Conservation (phyloP, 2,888 invertebrate genomes). For the Brenthis ino region DNA sequence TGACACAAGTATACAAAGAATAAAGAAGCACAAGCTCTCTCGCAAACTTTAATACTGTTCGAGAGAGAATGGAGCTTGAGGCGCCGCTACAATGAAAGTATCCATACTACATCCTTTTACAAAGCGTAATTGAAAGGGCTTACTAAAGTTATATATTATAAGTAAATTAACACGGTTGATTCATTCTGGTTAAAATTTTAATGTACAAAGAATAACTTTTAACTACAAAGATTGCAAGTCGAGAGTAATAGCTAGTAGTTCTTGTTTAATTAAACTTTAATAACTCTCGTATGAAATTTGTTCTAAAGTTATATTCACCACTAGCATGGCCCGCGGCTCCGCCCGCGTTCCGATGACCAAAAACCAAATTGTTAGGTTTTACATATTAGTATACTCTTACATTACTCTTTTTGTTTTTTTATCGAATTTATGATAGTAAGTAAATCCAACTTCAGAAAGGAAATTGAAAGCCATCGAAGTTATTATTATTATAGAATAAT, state of each 20-base stretch:
- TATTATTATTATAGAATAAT: background rate
- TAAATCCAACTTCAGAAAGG: background rate
- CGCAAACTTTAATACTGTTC: slow-evolving; percentile 6
- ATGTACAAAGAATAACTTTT: no score
- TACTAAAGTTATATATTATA: background rate
- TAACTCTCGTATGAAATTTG: no score
- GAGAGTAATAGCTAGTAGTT: no score
- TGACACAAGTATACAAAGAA: slow-evolving; percentile 7
- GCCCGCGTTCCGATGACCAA: no score
- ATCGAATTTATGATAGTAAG: no score
- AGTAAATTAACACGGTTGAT: background rate
- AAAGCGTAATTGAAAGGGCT: slow-evolving; percentile 14
- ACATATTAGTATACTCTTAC: no score
- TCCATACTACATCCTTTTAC: background rate
- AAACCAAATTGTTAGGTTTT: no score
- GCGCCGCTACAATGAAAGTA: slow-evolving; percentile 12
- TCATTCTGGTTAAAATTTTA: background rate
- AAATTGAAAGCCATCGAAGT: background rate
- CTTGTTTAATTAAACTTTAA: no score
- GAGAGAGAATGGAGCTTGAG: slow-evolving; percentile 3
- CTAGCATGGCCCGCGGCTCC: no score
- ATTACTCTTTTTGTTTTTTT: no score
- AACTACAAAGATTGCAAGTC: no score
- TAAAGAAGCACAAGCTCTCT: slow-evolving; percentile 11
- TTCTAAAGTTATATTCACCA: no score